Percentiles rank a stretch among this genome's conserved stretches.
Conservation (phyloP, 2,113 vertebrate genomes). For the Petromus typicus region DNA sequence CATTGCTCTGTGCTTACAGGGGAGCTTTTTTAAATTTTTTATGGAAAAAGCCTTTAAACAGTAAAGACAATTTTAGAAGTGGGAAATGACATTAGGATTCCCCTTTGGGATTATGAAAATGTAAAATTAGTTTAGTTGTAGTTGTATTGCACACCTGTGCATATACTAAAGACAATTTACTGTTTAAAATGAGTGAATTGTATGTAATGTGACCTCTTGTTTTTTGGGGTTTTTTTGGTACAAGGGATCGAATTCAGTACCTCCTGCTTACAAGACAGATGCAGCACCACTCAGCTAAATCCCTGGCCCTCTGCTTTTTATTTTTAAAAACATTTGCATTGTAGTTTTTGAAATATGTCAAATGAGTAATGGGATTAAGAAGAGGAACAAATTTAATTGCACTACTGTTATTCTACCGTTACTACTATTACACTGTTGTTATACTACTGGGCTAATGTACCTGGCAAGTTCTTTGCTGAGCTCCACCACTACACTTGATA, state of each 20-base stretch:
- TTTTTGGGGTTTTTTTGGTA: no score
- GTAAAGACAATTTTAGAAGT: conserved; percentile 19
- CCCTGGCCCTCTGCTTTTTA: not conserved
- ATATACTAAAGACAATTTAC: conserved; percentile 7
- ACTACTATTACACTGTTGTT: not conserved
- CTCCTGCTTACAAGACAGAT: no score
- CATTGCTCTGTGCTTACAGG: not conserved
- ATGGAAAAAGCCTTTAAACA: conserved; percentile 1
- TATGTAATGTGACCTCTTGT: not conserved
- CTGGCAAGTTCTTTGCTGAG: conserved; percentile 5
- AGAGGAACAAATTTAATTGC: not conserved
- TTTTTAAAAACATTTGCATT: conserved; percentile 4
- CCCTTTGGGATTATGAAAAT: conserved; percentile 10
- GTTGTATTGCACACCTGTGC: not conserved
- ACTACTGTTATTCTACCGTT: no score
- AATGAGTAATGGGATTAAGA: conserved; percentile 15
- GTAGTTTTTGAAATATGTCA: conserved; percentile 18
- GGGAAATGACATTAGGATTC: not conserved
- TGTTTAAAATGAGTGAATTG: not conserved
- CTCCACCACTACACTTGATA: not conserved
- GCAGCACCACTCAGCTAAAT: no score
- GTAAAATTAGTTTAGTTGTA: conserved; percentile 22
- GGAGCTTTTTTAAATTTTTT: not conserved
- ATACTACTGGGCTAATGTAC: not conserved
- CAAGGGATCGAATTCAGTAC: no score